These are phyloP conservation scores for Lycophotia porphyrea DNA, from an alignment of 2,888 invertebrate genomes.

Conservation along the genomic window DNA sequence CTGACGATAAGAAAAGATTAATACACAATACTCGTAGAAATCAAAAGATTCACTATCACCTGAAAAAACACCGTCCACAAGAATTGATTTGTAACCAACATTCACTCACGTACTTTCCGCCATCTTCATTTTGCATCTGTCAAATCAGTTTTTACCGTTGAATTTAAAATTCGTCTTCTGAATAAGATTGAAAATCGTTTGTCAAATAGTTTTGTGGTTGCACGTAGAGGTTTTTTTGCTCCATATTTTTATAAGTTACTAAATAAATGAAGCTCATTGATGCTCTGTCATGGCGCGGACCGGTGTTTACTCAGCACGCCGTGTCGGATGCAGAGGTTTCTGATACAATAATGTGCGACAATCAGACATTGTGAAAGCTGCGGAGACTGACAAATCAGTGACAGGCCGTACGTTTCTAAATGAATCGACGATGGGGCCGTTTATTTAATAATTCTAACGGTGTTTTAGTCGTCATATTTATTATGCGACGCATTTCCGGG, in stretches of 20 bases:
- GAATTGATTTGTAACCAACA: slow-evolving; percentile 61
- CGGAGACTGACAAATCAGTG: slow-evolving; percentile 77
- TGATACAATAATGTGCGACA: slow-evolving; percentile 74
- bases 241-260: slow-evolving; percentile 86
- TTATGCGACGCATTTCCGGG: neutral
- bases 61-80: slow-evolving; percentile 73
- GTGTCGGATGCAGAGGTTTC: slow-evolving; percentile 67
- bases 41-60: slow-evolving; percentile 67
- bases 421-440: slow-evolving; percentile 44
- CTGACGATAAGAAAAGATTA: slow-evolving; percentile 2
- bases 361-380: slow-evolving; percentile 74
- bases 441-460: slow-evolving; percentile 51
- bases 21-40: slow-evolving; percentile 29
- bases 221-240: slow-evolving; percentile 60
- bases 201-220: slow-evolving; percentile 66
- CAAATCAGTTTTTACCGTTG: slow-evolving; percentile 61
- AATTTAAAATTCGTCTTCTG: slow-evolving; percentile 47
- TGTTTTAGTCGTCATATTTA: slow-evolving; percentile 9
- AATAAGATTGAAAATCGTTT: slow-evolving; percentile 71
- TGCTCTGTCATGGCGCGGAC: slow-evolving; percentile 79
- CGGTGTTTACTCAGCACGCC: slow-evolving; percentile 83
- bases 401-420: slow-evolving; percentile 60
- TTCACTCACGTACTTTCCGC: slow-evolving; percentile 70
- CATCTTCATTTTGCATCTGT: slow-evolving; percentile 63
- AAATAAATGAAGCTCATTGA: slow-evolving; percentile 89